Percentiles rank a stretch among this genome's conserved stretches.
phyloP scores from a whole-genome alignment of 2,888 invertebrate species.

The Pimpla rufipes region DNA sequence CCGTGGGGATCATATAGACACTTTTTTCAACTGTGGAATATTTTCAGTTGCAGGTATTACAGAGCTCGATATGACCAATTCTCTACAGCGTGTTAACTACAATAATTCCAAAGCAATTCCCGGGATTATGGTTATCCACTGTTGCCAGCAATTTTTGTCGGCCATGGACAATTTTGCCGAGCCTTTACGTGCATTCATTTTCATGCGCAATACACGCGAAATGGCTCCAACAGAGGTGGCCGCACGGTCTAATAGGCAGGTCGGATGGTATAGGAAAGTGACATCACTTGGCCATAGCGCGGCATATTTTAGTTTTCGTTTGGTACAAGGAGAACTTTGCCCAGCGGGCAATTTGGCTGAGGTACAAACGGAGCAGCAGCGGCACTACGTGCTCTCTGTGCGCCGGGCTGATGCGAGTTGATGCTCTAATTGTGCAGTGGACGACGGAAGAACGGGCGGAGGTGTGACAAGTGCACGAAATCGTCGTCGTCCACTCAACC shows the following conservation, averaged over 20 bases:
- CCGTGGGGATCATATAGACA: too few species aligned
- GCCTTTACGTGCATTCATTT: neutral
- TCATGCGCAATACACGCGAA: neutral
- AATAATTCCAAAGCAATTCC: too few species aligned
- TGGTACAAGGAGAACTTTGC: constrained; percentile 18
- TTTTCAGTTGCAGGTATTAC: too few species aligned
- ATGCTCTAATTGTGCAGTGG: constrained; percentile 14
- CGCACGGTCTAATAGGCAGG: neutral
- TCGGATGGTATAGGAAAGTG: constrained; percentile 64
- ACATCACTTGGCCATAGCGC: constrained; percentile 75
- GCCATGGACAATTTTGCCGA: neutral
- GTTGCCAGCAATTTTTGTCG: neutral
- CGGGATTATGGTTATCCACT: too few species aligned
- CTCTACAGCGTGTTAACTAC: too few species aligned
- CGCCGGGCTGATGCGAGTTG: constrained; percentile 3
- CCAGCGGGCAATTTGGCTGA: constrained; percentile 31
- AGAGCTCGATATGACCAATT: too few species aligned
- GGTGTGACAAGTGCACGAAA: constrained; percentile 23
- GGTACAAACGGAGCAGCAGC: constrained; percentile 48
- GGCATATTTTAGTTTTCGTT: constrained; percentile 60
- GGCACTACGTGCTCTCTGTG: constrained; percentile 20
- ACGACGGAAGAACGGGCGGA: constrained; percentile 54
- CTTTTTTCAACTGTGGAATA: too few species aligned
- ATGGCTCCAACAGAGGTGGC: neutral
- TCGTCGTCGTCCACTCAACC: constrained; percentile 12